Base-by-base conservation (phyloP, 2,888 invertebrate species). In the Spodoptera exigua region DNA sequence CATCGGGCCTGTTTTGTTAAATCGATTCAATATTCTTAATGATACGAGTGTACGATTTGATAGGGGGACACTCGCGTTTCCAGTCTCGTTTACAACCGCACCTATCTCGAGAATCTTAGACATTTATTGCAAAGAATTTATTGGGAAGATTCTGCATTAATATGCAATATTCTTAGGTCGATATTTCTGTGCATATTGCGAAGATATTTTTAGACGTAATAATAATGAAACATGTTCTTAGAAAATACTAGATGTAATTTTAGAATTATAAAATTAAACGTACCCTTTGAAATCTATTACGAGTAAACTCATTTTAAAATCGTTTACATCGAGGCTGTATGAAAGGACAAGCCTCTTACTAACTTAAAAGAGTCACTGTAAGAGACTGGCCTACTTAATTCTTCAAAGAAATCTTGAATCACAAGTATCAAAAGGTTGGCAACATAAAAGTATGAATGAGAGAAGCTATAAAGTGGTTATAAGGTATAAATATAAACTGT, bases 11-110 rank as follows among this genome's bases (percentile, higher is more conserved):
- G 60, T 71, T 67, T 62, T 52, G 54, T 52, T 53, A 54, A 68
- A 76, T 76, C 73, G 70, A 78, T 72, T 78, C 51, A 47, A 65
- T 67, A 75, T 44, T 58, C 59, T 53, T 61, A 67, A 74, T 67
- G 62, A 63, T 56, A 12, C 36, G 36, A 48, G 17, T 39, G 37
- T 43, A 16, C 39, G 43, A 55, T 46, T 53, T 34, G 40, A 12
- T 39, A 27, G 44, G 41, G 21, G 46, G 39, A 46, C n/a, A 44
- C 18, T 51, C 16, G 47, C 14, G 32, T 40, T 17, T 39, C 46
- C 21, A 1, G 66, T 40, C 37, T 51, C 41, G 13, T 21, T 45
- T 49, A 37, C 18, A 11, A 46, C 16, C 43, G 37, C 49, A 44
- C 43, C 36, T 54, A 40, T 46, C 17, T 61, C 17, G 39, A 41